Percentiles rank a stretch among this genome's conserved stretches.
Conservation (phyloP, 2,113 vertebrate species). For the Emberiza fucata region DNA sequence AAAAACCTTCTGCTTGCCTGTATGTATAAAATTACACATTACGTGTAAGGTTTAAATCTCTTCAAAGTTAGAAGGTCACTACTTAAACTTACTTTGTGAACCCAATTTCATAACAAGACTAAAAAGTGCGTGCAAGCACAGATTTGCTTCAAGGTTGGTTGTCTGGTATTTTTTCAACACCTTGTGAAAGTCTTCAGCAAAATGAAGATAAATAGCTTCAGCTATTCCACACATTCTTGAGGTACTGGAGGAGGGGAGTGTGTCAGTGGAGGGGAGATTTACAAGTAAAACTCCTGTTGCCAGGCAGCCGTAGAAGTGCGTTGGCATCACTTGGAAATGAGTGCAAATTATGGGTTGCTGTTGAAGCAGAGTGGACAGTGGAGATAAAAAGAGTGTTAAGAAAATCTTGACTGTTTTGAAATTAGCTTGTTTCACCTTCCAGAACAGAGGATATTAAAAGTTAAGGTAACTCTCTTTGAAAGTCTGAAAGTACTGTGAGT, state of each 20-base stretch:
- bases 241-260: background rate
- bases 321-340: constrained; percentile 17
- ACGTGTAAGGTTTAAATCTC: background rate
- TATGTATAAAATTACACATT: background rate
- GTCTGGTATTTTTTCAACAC: constrained; percentile 18
- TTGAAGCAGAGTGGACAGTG: background rate
- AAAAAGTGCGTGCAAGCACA: background rate
- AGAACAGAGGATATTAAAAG: background rate
- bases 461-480: background rate
- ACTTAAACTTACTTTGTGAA: background rate
- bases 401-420: background rate
- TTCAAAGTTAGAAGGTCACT: background rate
- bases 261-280: constrained; percentile 15
- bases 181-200: background rate
- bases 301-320: constrained; percentile 38
- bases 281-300: constrained; percentile 36
- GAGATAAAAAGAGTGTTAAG: background rate
- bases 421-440: background rate
- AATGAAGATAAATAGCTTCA: constrained; percentile 32
- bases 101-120: background rate
- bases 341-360: constrained; percentile 6
- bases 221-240: background rate
- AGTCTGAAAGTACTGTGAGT: background rate
- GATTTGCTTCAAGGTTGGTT: background rate
- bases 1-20: background rate